phyloP scores from a whole-genome alignment of 2,888 invertebrate species.

The Luperina testacea region DNA sequence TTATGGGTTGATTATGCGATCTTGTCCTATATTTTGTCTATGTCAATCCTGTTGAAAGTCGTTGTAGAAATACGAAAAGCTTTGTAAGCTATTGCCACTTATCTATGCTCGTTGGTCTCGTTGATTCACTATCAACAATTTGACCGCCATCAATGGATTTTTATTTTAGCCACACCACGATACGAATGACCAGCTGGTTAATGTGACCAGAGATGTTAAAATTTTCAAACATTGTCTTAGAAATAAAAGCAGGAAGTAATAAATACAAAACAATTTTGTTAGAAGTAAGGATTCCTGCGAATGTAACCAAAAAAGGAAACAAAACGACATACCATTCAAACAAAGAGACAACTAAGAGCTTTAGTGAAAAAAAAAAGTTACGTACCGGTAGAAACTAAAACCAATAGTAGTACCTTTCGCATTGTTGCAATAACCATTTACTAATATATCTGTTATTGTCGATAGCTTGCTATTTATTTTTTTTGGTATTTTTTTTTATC shows the following conservation, averaged over 20 bases:
- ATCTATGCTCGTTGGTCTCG: no score
- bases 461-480: slow-evolving; percentile 15
- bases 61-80: background rate
- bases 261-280: background rate
- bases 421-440: slow-evolving; percentile 25
- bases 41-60: background rate
- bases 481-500: slow-evolving; percentile 24
- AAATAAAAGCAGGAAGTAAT: slow-evolving; percentile 1
- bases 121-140: background rate
- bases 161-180: background rate
- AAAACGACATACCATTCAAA: slow-evolving; percentile 22
- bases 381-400: slow-evolving; percentile 31
- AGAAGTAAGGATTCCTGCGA: background rate
- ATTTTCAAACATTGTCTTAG: background rate
- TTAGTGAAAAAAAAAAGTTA: slow-evolving; percentile 3
- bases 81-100: background rate
- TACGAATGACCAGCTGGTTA: background rate
- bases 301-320: slow-evolving; percentile 11
- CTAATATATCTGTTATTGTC: background rate
- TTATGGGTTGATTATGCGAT: background rate
- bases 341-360: slow-evolving; percentile 10
- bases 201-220: background rate
- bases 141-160: background rate
- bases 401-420: slow-evolving; percentile 23
- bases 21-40: background rate